Conservation (phyloP, 2,888 invertebrate genomes). For the Patella depressa region DNA sequence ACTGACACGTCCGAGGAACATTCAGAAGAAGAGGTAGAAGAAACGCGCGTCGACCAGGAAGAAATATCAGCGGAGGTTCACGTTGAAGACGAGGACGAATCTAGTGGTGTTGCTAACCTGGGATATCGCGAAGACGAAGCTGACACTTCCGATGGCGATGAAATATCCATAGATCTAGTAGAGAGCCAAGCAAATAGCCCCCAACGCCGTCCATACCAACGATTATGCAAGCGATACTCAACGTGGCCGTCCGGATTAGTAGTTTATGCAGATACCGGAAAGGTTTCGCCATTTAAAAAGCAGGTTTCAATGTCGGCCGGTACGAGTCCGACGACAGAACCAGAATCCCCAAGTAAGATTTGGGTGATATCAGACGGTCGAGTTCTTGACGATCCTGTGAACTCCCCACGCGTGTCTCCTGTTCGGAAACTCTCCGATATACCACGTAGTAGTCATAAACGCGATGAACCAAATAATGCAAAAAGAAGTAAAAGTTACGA, state of each 20-base stretch:
- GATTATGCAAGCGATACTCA: constrained; percentile 12
- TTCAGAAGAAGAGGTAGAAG: background rate
- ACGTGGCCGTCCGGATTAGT: constrained; percentile 18
- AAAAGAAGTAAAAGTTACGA: constrained; percentile 27
- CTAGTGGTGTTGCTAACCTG: constrained; percentile 17
- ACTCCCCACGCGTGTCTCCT: background rate
- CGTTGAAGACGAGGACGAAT: constrained; percentile 1
- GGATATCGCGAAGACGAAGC: constrained; percentile 23
- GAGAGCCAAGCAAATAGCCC: constrained; percentile 4
- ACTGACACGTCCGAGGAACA: constrained; percentile 11
- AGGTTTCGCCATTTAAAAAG: constrained; percentile 11
- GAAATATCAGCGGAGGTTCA: background rate
- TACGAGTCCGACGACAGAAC: constrained; percentile 26
- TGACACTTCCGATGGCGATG: constrained; percentile 10
- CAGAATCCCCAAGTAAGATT: constrained; percentile 21
- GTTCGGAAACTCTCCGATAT: constrained; percentile 26
- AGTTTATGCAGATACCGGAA: constrained; percentile 12
- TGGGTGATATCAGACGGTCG: constrained; percentile 25
- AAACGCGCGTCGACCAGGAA: background rate
- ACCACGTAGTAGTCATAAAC: constrained; percentile 2
- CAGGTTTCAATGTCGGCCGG: constrained; percentile 7
- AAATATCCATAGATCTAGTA: constrained; percentile 13
- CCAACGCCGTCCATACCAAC: constrained; percentile 19
- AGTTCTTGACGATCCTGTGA: background rate
- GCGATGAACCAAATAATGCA: constrained; percentile 6